Evolutionary conservation across 2,888 invertebrate species (phyloP), one percentile per base, ranked within the genome.

Genomic region (Spisula solida): DNA sequence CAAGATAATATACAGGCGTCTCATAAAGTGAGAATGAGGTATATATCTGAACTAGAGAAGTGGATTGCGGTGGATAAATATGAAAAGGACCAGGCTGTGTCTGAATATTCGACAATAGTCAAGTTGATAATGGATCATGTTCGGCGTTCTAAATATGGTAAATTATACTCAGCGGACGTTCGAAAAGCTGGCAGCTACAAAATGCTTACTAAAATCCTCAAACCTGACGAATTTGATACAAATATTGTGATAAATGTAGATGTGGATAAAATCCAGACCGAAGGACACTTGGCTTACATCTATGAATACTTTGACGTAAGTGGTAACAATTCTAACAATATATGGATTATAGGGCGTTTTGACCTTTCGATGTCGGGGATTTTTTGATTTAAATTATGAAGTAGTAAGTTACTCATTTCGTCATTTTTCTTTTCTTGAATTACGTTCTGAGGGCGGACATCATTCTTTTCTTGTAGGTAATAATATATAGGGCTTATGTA

Each of bases 211-310:
- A 84, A 84, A 84, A 34, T 84, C n/a, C 75, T 75, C 20, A 84
- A 78, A 29, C 51, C 84, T 6, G 84, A 84, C 48, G 84, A 84
- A 78, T 75, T 84, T 25, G 84, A 84, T 78, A 84, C 78, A 18
- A 84, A 84, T 78, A 29, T 84, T 51, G 20, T 34, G 18, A 20
- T 84, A 18, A 75, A 25, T 1, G 20, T 84, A 5, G 84, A 78
- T 78, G 84, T 84, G 2, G 51, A 51, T n/a, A 51, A 51, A 16
- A 48, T 84, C 14, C 75, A n/a, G 16, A 48, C 51, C 12, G 78
- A 84, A 25, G 78, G 51, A 34, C 20, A 25, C 4, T 78, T 84
- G 34, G 31, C 25, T 1, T 84, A 84, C 55, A 84, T 84, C 2
- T 84, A 84, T n/a, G 55, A 84, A 8, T 48, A 41, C 14, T 51